Evolutionary conservation across 1,140 invertebrate genomes (phyloP).

Genomic region (Drosophila virilis): DNA sequence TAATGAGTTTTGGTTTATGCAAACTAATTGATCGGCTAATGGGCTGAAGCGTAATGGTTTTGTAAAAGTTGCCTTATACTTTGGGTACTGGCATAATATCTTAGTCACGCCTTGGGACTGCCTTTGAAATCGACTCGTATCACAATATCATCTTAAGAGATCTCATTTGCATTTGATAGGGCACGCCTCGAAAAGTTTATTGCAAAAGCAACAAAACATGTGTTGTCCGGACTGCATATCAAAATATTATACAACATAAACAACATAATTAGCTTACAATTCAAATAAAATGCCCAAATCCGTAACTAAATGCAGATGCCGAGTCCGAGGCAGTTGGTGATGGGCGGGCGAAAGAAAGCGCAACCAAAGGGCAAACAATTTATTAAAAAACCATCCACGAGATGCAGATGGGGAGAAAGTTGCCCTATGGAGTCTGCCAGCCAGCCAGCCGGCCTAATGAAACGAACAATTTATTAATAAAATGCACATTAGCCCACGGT

Average conservation of each 20-base stretch:
- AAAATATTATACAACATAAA: constrained; percentile 77
- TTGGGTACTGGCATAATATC: constrained; percentile 16
- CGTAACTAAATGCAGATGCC: constrained; percentile 23
- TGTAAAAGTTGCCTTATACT: neutral
- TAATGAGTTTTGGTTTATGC: constrained; percentile 71
- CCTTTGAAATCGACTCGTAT: constrained; percentile 6
- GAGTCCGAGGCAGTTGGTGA: constrained; percentile 1
- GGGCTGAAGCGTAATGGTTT: constrained; percentile 39
- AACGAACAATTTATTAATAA: constrained; percentile 77
- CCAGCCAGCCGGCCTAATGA: constrained; percentile 55
- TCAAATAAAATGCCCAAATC: constrained; percentile 39
- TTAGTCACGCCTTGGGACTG: constrained; percentile 15
- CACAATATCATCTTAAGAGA: constrained; percentile 33
- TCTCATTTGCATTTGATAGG: constrained; percentile 34
- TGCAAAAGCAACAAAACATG: constrained; percentile 56
- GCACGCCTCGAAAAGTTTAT: constrained; percentile 21
- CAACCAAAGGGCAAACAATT: constrained; percentile 65
- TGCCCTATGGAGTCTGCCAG: constrained; percentile 35
- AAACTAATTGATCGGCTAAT: constrained; percentile 64
- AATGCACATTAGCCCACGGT: constrained; percentile 74
- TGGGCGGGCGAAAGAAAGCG: constrained; percentile 55
- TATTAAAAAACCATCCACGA: constrained; percentile 70
- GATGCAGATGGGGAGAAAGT: constrained; percentile 62
- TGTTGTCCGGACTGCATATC: constrained; percentile 55
- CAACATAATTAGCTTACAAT: constrained; percentile 70